Conservation (phyloP, 2,113 vertebrate genomes). For the Psephotus haematonotus region DNA sequence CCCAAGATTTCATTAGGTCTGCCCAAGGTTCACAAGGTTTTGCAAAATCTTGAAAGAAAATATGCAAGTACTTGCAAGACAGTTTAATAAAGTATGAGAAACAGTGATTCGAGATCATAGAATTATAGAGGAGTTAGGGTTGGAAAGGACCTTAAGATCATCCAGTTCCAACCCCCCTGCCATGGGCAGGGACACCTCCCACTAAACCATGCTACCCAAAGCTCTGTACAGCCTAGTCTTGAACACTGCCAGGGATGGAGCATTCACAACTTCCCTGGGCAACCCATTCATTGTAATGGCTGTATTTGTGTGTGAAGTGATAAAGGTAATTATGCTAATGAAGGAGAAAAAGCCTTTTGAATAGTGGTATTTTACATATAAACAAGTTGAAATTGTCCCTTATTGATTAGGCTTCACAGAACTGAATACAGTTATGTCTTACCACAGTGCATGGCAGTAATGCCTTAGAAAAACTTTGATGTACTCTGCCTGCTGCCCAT, state of each 20-base stretch:
- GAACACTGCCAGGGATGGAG: no score
- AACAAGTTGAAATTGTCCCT: background rate
- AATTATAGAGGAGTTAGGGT: no score
- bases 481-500: background rate
- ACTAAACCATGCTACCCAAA: no score
- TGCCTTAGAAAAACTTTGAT: background rate
- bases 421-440: conserved; percentile 3
- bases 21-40: background rate
- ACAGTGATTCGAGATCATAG: background rate
- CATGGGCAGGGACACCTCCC: no score
- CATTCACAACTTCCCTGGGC: no score
- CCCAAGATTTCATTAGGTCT: background rate
- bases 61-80: background rate
- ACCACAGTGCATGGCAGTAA: background rate
- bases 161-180: no score
- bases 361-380: background rate
- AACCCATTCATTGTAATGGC: background rate
- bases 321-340: background rate
- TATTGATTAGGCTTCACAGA: background rate
- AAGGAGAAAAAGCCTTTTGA: background rate
- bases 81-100: background rate
- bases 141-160: no score
- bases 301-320: background rate
- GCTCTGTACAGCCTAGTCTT: no score
- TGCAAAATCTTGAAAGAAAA: background rate